Evolutionary conservation across 2,888 invertebrate genomes (phyloP), one percentile per base, ranked within the genome.

Genomic region (Patella ulyssiponensis): DNA sequence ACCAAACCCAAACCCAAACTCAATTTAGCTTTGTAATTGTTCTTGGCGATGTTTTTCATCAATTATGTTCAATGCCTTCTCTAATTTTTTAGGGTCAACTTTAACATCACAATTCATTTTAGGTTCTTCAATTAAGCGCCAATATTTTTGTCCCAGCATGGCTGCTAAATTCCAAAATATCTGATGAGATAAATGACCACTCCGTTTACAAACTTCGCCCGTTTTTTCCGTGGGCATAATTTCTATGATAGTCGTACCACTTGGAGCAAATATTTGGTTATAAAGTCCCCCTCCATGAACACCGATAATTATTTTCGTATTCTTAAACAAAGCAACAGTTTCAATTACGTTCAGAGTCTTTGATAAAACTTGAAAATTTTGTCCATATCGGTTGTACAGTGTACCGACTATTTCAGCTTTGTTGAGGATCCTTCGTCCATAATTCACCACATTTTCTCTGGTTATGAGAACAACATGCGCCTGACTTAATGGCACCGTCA

Each of bases 91-190:
- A 3, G 23, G 20, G 23, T 64, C 64, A 11, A 64, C 64, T 64
- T 64, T 64, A 20, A 64, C 64, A 23, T 64, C 15, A 20, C 64
- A 64, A 14, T 64, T 64, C 3, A 23, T 23, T 64, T 23, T 64
- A 11, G 64, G 64, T 9, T 64, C 64, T 20, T 64, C 64, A 64
- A 64, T 23, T 15, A 64, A 17, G 20, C 20, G 20, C 64, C 64
- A 64, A 15, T 64, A 64, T 64, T 64, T 64, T 23, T 64, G 64
- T 7, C 64, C 64, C 64, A 64, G 14, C 64, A 64, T 64, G 64
- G 64, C 64, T 15, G 64, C 9, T 14, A 64, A 64, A 15, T 23
- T 64, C 64, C 64, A 64, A 11, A 20, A 64, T 23, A 23, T 64
- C 64, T 64, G 64, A 64, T 64, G 64, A 2, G 64, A 20, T 14